Conservation (phyloP, 2,888 invertebrate species). For the Blomia tropicalis region DNA sequence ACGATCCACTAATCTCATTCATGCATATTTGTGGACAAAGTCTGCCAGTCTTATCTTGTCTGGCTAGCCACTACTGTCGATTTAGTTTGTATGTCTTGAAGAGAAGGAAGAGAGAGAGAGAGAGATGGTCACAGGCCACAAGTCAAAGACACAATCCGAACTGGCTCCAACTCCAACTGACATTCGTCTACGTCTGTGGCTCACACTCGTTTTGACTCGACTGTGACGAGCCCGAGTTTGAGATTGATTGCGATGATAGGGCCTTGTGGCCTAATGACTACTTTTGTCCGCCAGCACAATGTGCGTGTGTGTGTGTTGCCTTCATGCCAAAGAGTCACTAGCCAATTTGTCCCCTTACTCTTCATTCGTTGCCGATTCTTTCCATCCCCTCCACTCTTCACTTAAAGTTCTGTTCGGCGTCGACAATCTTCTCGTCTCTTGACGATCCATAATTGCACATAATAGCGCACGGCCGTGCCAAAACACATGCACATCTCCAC, state of each 20-base stretch:
- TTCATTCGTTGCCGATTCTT: background rate
- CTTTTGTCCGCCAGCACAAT: background rate
- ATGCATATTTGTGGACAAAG: conserved; percentile 1
- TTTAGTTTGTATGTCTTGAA: too few relatives aligned
- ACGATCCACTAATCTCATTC: conserved; percentile 8
- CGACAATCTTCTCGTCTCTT: too few relatives aligned
- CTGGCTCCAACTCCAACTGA: background rate
- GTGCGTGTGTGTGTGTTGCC: background rate
- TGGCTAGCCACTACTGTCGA: too few relatives aligned
- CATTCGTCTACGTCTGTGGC: background rate
- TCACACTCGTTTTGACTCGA: background rate
- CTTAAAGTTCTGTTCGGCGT: too few relatives aligned
- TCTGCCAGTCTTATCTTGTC: conserved; percentile 15
- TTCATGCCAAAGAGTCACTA: background rate
- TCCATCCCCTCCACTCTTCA: background rate
- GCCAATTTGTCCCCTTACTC: background rate
- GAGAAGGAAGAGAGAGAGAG: too few relatives aligned
- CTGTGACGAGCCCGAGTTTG: background rate
- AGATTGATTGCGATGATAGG: background rate
- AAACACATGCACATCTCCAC: too few relatives aligned
- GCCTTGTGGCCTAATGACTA: background rate
- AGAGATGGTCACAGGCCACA: too few relatives aligned
- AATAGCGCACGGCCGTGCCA: too few relatives aligned
- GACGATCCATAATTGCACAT: background rate
- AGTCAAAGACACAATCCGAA: background rate